Percentiles rank a stretch among this genome's conserved stretches.
Evolutionary conservation across 2,797 vertebrate species (phyloP).

Genomic region (Dryobates pubescens): DNA sequence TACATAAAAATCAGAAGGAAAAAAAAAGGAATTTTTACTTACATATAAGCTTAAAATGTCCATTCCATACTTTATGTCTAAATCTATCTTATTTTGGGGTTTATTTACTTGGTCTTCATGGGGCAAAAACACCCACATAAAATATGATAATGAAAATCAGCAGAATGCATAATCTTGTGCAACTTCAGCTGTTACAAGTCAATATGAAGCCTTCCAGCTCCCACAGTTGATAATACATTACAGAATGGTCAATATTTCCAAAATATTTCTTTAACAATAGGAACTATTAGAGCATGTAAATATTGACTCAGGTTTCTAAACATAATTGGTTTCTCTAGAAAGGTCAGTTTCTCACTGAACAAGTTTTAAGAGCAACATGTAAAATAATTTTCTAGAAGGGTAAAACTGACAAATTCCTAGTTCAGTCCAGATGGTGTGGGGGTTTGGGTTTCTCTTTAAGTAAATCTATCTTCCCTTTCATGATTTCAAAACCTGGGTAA

Average conservation of each 20-base stretch:
- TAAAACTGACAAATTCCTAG: neutral
- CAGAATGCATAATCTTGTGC: neutral
- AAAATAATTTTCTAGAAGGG: neutral
- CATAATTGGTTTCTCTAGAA: neutral
- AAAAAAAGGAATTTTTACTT: neutral
- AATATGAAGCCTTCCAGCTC: neutral
- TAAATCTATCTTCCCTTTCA: neutral
- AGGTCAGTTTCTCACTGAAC: neutral
- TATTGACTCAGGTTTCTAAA: neutral
- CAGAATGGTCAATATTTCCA: conserved; percentile 10
- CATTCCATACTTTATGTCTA: neutral
- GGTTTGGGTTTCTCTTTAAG: conserved; percentile 37
- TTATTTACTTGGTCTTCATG: conserved; percentile 5
- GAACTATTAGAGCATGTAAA: neutral
- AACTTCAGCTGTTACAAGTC: neutral
- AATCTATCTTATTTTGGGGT: neutral
- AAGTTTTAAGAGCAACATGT: neutral
- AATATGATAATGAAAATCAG: conserved; percentile 23
- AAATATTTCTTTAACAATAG: neutral
- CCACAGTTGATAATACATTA: neutral
- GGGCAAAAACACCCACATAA: neutral
- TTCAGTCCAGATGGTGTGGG: conserved; percentile 40
- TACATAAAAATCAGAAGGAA: neutral
- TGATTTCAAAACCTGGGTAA: conserved; percentile 9
- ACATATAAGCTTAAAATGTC: neutral